Percentiles rank a stretch among this genome's conserved stretches.
Evolutionary conservation across 1,140 invertebrate species (phyloP).

Genomic region (Drosophila oshimai): DNA sequence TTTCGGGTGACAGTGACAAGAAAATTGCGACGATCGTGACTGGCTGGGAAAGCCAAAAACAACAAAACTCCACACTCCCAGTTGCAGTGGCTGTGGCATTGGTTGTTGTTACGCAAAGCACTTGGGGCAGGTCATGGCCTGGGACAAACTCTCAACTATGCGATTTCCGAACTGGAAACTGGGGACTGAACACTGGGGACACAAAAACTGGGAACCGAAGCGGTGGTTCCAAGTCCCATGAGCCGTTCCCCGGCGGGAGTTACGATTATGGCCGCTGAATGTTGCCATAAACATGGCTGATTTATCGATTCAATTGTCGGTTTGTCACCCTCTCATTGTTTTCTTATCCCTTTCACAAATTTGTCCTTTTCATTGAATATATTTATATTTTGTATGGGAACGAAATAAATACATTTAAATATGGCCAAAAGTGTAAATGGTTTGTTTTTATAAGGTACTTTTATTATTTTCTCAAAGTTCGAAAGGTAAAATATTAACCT

Average conservation of each 20-base stretch:
- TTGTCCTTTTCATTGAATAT: neutral
- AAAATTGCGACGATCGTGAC: constrained; percentile 75
- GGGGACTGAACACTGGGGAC: neutral
- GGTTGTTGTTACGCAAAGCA: constrained; percentile 64
- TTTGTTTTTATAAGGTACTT: too few species aligned
- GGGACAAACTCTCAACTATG: neutral
- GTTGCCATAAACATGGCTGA: constrained; percentile 21
- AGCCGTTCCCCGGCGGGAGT: neutral
- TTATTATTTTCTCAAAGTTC: too few species aligned
- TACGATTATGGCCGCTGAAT: neutral
- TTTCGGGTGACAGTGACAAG: constrained; percentile 69
- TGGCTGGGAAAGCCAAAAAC: constrained; percentile 75
- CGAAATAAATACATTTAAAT: too few species aligned
- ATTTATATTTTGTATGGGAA: too few species aligned
- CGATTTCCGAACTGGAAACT: neutral
- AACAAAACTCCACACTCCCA: constrained; percentile 14
- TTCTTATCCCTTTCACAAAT: neutral
- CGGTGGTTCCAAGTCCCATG: too few species aligned
- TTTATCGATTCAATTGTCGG: constrained; percentile 24
- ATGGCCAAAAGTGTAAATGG: too few species aligned
- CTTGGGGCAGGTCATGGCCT: constrained; percentile 60
- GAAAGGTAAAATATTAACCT: too few species aligned
- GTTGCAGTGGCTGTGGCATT: neutral
- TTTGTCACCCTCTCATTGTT: neutral
- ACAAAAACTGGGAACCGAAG: too few species aligned